phyloP scores from a whole-genome alignment of 2,113 vertebrate genomes.

The Pandion haliaetus region DNA sequence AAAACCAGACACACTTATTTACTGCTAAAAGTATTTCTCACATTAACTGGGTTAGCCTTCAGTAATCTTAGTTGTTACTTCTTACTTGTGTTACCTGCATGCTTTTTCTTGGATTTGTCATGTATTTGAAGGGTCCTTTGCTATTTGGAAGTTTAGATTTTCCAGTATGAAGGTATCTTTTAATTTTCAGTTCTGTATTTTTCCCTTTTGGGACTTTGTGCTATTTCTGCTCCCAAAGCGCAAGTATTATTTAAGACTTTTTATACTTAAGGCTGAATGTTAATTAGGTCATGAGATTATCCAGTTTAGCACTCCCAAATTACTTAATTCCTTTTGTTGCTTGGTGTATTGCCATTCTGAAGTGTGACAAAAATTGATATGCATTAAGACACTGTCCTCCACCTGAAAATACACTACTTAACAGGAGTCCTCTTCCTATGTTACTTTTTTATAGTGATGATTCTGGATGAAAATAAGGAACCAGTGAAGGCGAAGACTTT shows the following conservation, averaged over 20 bases:
- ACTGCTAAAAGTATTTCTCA: neutral
- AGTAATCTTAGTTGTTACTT: neutral
- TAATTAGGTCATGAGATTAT: neutral
- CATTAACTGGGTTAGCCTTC: neutral
- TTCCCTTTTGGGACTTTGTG: neutral
- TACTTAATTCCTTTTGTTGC: neutral
- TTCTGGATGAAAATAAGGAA: constrained; percentile 88
- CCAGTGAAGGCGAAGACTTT: constrained; percentile 81
- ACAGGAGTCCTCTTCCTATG: neutral
- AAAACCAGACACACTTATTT: neutral
- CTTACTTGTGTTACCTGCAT: neutral
- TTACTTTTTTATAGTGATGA: constrained; percentile 79
- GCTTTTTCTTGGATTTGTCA: neutral
- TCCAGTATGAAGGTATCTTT: neutral
- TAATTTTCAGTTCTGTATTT: neutral
- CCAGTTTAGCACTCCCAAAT: neutral
- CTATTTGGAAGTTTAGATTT: neutral
- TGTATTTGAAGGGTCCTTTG: neutral
- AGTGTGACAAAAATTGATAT: neutral
- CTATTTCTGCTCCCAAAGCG: neutral
- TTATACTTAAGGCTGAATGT: neutral
- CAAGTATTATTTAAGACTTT: neutral
- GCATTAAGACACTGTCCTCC: neutral
- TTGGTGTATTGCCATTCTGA: neutral
- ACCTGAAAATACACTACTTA: neutral